These are phyloP conservation scores for Channa argus DNA, from an alignment of 2,113 vertebrate genomes.

Conservation along the genomic window DNA sequence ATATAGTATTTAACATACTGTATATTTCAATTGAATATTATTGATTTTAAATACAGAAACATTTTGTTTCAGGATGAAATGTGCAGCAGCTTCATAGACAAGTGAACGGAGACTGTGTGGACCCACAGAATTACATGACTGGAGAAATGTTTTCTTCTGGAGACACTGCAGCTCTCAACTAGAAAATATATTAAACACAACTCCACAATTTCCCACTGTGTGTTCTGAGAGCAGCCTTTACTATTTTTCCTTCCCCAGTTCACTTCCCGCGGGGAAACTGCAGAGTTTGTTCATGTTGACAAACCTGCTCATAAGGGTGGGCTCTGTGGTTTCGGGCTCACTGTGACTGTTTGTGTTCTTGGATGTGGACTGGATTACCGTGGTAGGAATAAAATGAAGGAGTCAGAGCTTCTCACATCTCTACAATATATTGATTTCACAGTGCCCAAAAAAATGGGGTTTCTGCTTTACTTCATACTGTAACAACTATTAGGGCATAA, in stretches of 20 bases:
- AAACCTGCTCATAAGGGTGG: slow-evolving; percentile 28
- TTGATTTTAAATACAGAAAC: no score
- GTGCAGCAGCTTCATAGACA: no score
- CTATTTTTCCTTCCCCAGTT: slow-evolving; percentile 5
- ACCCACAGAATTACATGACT: no score
- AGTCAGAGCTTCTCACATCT: not conserved
- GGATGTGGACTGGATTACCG: slow-evolving; percentile 6
- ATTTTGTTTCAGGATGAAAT: no score
- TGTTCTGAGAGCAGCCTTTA: not conserved
- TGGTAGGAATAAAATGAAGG: not conserved
- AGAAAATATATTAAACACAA: slow-evolving; percentile 8
- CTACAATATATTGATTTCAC: slow-evolving; percentile 21
- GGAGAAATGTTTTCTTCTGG: no score
- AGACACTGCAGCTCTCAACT: not conserved
- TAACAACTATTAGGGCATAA: not conserved
- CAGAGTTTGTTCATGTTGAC: slow-evolving; percentile 41
- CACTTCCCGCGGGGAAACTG: slow-evolving; percentile 15
- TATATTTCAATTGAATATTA: no score
- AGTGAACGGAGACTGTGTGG: no score
- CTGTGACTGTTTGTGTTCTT: slow-evolving; percentile 15
- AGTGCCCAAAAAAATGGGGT: not conserved
- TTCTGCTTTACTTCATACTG: not conserved
- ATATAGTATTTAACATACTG: no score
- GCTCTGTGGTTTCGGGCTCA: slow-evolving; percentile 24
- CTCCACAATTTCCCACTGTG: not conserved